These are phyloP conservation scores for Euleptes europaea DNA, from an alignment of 2,113 vertebrate species.

Conservation along the genomic window DNA sequence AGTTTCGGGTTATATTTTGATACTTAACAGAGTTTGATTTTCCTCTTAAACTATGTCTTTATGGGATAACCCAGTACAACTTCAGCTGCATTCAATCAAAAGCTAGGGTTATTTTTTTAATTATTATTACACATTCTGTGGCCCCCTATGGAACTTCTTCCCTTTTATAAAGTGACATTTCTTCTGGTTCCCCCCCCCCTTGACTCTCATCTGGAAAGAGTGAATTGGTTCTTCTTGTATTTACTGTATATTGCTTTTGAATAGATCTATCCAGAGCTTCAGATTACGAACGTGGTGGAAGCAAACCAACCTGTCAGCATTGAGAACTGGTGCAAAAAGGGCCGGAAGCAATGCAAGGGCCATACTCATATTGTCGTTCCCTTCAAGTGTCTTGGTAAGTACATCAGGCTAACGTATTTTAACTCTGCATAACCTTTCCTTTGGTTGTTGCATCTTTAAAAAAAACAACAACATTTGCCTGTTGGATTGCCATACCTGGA, in stretches of 20 bases:
- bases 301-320: constrained; percentile 90
- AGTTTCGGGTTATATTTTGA: background rate
- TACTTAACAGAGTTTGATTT: background rate
- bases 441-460: background rate
- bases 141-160: fast-evolving
- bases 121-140: background rate
- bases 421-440: background rate
- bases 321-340: constrained; percentile 92
- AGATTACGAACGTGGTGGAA: constrained; percentile 95
- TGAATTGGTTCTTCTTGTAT: background rate
- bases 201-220: constrained; percentile 1
- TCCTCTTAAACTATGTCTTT: background rate
- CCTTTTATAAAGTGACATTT: background rate
- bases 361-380: constrained; percentile 89
- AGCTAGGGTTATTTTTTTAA: too few species aligned
- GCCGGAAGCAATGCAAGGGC: constrained; percentile 92
- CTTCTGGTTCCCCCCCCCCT: fast-evolving
- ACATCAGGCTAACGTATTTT: fast-evolving
- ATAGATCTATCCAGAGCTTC: constrained; percentile 96
- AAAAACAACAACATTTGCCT: background rate
- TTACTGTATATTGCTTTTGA: background rate
- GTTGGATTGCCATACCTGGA: background rate
- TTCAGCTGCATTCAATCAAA: too few species aligned
- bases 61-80: background rate
- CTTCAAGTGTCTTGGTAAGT: constrained; percentile 95